Conservation (phyloP, 2,113 vertebrate species). For the Hirundichthys speculiger region DNA sequence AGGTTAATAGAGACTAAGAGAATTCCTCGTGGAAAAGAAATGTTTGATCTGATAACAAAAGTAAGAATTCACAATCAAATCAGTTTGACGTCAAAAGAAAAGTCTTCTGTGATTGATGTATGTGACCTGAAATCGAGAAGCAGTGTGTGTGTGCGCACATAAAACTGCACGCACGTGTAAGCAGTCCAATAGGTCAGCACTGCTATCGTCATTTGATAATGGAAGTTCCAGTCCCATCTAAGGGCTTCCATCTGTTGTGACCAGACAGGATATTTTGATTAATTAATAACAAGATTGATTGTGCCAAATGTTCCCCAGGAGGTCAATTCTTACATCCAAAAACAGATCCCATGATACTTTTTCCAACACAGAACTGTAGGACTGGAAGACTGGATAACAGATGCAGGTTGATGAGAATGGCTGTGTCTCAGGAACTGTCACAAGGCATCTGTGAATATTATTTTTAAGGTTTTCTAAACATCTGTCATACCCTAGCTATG, state of each 20-base stretch:
- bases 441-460: slow-evolving; percentile 43
- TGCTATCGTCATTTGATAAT: slow-evolving; percentile 59
- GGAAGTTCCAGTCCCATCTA: slow-evolving; percentile 56
- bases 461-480: slow-evolving; percentile 64
- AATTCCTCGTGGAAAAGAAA: too few species aligned
- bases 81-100: too few species aligned
- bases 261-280: slow-evolving; percentile 73
- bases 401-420: slow-evolving; percentile 50
- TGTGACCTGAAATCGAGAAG: too few species aligned
- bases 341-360: slow-evolving; percentile 50
- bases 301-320: slow-evolving; percentile 66
- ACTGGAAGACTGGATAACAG: slow-evolving; percentile 48
- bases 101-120: too few species aligned
- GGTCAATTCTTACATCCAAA: slow-evolving; percentile 47
- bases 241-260: slow-evolving; percentile 62
- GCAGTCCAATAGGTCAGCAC: slow-evolving; percentile 29
- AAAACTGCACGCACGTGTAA: background rate
- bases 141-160: background rate
- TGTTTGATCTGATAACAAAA: too few species aligned
- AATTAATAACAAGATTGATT: slow-evolving; percentile 73
- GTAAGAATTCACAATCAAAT: too few species aligned
- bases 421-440: slow-evolving; percentile 50
- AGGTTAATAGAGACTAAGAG: too few species aligned
- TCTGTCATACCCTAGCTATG: slow-evolving; percentile 38
- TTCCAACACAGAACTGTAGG: slow-evolving; percentile 51